Percentiles rank a stretch among this genome's conserved stretches.
Evolutionary conservation across 1,140 invertebrate genomes (phyloP).

Genomic region (Zaprionus taronus): DNA sequence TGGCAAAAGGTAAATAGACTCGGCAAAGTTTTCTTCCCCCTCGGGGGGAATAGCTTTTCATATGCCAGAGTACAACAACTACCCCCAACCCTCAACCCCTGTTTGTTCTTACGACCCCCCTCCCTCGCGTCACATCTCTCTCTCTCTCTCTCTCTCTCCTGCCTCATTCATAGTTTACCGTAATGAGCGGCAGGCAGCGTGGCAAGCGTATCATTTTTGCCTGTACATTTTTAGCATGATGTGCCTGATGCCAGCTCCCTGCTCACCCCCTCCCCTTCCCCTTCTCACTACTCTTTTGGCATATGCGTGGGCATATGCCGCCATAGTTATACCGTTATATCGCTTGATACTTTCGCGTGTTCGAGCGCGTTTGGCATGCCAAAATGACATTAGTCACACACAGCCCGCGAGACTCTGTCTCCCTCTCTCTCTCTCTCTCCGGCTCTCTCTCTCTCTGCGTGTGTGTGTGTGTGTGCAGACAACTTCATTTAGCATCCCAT

Average conservation of each 20-base stretch:
- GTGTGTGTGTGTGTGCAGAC: slow-evolving; percentile 31
- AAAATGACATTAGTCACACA: slow-evolving; percentile 79
- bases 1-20: slow-evolving; percentile 73
- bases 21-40: slow-evolving; percentile 52
- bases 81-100: neutral
- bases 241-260: slow-evolving; percentile 45
- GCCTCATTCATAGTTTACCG: slow-evolving; percentile 54
- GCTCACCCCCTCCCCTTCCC: neutral
- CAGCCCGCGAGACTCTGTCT: slow-evolving; percentile 3
- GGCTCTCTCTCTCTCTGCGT: neutral
- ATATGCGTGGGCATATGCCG: slow-evolving; percentile 38
- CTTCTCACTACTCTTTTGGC: neutral
- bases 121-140: neutral
- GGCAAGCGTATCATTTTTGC: slow-evolving; percentile 67
- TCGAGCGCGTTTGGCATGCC: slow-evolving; percentile 72
- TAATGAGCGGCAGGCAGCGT: slow-evolving; percentile 60
- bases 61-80: slow-evolving; percentile 44
- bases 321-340: slow-evolving; percentile 31
- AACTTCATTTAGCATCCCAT: slow-evolving; percentile 46
- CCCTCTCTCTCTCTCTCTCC: neutral
- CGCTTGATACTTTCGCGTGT: slow-evolving; percentile 61
- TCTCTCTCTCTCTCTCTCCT: neutral
- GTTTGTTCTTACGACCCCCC: neutral
- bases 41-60: slow-evolving; percentile 46
- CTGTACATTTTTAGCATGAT: slow-evolving; percentile 56